phyloP scores from a whole-genome alignment of 2,113 vertebrate genomes.

The Chaetorhynchus papuensis region DNA sequence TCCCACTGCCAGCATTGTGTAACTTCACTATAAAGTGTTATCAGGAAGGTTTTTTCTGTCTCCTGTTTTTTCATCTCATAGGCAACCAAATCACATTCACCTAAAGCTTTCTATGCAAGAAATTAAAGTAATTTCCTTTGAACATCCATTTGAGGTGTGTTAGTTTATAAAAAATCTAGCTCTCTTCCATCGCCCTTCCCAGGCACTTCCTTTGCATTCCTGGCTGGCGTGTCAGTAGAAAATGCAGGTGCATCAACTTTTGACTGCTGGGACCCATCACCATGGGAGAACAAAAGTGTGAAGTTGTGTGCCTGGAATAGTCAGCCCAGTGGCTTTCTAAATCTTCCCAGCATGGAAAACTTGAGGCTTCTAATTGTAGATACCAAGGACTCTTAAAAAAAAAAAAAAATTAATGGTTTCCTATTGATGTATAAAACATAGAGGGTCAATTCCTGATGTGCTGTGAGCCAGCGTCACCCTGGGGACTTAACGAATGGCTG shows the following conservation, averaged over 20 bases:
- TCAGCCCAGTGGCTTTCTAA: neutral
- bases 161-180: neutral
- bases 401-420: neutral
- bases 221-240: neutral
- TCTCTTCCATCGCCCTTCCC: constrained; percentile 26
- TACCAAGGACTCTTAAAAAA: neutral
- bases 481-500: neutral
- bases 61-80: neutral
- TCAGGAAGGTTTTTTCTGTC: neutral
- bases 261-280: neutral
- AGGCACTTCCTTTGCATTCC: constrained; percentile 34
- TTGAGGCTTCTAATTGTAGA: neutral
- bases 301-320: neutral
- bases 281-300: neutral
- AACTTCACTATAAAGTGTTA: neutral
- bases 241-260: constrained; percentile 3
- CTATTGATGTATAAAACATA: neutral
- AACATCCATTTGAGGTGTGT: neutral
- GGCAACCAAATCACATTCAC: neutral
- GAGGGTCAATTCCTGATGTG: neutral
- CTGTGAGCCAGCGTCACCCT: neutral
- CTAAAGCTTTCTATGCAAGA: neutral
- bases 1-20: neutral
- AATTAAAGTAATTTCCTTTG: constrained; percentile 39
- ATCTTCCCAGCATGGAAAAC: neutral